Conservation (phyloP, 2,113 vertebrate species). For the Cisticola juncidis region DNA sequence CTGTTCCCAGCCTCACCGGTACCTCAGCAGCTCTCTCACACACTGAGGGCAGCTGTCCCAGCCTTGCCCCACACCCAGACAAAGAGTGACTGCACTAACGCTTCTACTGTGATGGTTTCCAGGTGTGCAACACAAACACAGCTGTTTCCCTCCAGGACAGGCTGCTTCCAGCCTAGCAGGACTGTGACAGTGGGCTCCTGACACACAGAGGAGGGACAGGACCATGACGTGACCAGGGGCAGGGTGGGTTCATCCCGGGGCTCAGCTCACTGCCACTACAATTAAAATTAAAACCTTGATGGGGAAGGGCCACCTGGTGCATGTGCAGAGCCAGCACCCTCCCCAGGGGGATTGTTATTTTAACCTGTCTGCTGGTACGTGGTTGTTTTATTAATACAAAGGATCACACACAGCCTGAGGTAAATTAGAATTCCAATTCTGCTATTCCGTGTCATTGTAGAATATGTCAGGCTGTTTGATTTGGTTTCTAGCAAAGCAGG, state of each 20-base stretch:
- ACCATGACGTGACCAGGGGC: not conserved
- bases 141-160: not conserved
- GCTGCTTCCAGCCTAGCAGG: not conserved
- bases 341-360: not conserved
- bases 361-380: not conserved
- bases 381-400: not conserved
- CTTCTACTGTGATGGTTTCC: not conserved
- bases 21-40: not conserved
- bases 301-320: not conserved
- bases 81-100: no score
- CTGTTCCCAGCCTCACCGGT: not conserved
- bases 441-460: not conserved
- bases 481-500: conserved; percentile 10
- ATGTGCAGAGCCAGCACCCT: not conserved
- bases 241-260: fast-evolving
- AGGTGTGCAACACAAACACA: fast-evolving
- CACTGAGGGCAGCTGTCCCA: not conserved
- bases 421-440: not conserved
- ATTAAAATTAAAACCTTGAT: not conserved
- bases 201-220: not conserved
- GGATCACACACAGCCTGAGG: not conserved
- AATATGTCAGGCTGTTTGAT: not conserved
- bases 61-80: not conserved
- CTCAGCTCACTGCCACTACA: not conserved
- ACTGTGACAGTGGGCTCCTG: not conserved